A percentile compares a stretch with the other conserved stretches of the same genome.
phyloP scores from a whole-genome alignment of 2,113 vertebrate genomes.

The Rostratula benghalensis region DNA sequence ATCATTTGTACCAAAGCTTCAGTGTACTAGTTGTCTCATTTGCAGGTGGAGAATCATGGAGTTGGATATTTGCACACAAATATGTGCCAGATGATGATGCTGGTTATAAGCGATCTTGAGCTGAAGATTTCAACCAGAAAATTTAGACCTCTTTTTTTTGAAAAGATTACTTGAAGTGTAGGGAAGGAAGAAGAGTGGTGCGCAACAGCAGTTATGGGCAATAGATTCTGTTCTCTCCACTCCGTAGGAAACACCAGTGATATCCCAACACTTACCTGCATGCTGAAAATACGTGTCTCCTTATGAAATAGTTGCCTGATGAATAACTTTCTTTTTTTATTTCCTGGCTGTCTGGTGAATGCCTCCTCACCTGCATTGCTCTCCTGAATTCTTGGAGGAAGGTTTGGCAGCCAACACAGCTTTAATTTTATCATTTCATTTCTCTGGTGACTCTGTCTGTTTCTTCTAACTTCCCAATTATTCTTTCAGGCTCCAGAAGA shows the following conservation, averaged over 20 bases:
- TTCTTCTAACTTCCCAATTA: conserved; percentile 61
- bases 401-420: not conserved
- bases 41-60: not conserved
- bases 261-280: fast-evolving
- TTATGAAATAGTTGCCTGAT: not conserved
- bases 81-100: not conserved
- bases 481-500: conserved; percentile 52
- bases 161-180: not conserved
- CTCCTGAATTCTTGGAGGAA: not conserved
- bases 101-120: not conserved
- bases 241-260: not conserved
- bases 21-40: not conserved
- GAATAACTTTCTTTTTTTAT: not conserved
- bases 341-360: not conserved
- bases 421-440: conserved; percentile 63
- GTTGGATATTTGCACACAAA: not conserved
- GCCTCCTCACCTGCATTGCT: not conserved
- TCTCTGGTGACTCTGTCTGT: conserved; percentile 56
- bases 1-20: not conserved
- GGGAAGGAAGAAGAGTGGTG: not conserved
- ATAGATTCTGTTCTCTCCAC: not conserved
- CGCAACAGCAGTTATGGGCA: not conserved
- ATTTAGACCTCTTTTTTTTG: not conserved
- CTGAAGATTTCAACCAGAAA: not conserved
- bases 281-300: fast-evolving